phyloP scores from a whole-genome alignment of 2,113 vertebrate genomes.

The Hydrolagus affinis region DNA sequence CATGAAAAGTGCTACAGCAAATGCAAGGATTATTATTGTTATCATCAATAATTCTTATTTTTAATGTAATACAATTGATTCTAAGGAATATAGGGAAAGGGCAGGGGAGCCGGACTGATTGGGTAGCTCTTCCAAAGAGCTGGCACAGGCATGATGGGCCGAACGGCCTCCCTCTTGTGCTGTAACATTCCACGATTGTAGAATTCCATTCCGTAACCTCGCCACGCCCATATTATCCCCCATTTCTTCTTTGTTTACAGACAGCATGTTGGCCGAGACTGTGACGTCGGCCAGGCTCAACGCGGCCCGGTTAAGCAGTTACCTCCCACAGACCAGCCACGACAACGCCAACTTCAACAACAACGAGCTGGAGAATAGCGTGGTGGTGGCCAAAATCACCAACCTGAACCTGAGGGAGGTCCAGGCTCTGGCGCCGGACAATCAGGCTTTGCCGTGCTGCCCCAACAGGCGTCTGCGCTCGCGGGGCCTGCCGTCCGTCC shows the following conservation, averaged over 20 bases:
- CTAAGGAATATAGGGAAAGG: too few relatives aligned
- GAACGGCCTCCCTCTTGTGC: too few relatives aligned
- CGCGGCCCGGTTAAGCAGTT: constrained; percentile 79
- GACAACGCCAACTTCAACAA: constrained; percentile 96
- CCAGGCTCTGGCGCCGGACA: constrained; percentile 52
- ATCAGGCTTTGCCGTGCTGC: constrained; percentile 76
- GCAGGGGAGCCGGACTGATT: too few relatives aligned
- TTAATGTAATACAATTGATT: too few relatives aligned
- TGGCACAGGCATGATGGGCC: too few relatives aligned
- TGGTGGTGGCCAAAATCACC: constrained; percentile 82
- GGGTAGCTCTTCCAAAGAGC: too few relatives aligned
- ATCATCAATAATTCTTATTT: too few relatives aligned
- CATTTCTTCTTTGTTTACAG: constrained; percentile 54
- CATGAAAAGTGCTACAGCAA: too few relatives aligned
- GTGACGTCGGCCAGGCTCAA: constrained; percentile 76
- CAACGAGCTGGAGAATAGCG: constrained; percentile 92
- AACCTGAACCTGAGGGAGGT: constrained; percentile 71
- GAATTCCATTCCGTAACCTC: background rate
- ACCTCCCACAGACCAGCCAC: constrained; percentile 85
- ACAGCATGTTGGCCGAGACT: constrained; percentile 88
- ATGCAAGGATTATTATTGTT: too few relatives aligned
- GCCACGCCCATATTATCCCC: constrained; percentile 24
- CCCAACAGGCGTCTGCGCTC: constrained; percentile 55
- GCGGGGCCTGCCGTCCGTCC: constrained; percentile 60
- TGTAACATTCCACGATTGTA: too few relatives aligned